A percentile compares a stretch with the other conserved stretches of the same genome.
phyloP scores from a whole-genome alignment of 1,140 invertebrate genomes.

The Zaprionus gabonicus region DNA sequence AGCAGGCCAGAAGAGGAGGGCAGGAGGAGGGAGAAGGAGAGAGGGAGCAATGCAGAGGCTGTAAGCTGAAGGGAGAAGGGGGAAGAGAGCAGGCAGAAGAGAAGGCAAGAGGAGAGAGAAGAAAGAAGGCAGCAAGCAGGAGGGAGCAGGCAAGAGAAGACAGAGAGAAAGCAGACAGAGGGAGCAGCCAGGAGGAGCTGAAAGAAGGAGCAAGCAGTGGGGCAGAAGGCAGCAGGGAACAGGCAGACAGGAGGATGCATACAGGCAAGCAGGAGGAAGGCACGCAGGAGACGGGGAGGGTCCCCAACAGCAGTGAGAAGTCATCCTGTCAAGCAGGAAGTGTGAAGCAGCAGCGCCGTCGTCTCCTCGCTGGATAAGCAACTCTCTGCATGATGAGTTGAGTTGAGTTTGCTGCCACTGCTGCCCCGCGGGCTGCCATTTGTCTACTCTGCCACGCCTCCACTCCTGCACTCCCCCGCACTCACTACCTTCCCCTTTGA shows the following conservation, averaged over 20 bases:
- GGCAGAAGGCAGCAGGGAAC: neutral
- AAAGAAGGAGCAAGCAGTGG: too few relatives aligned
- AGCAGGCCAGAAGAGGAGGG: neutral
- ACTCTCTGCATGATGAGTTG: conserved; percentile 41
- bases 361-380: conserved; percentile 47
- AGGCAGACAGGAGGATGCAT: neutral
- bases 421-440: conserved; percentile 69
- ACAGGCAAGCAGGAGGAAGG: neutral
- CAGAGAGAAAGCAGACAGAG: too few relatives aligned
- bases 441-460: conserved; percentile 41
- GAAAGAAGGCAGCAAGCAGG: neutral
- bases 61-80: neutral
- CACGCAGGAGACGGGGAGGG: too few relatives aligned
- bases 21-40: neutral
- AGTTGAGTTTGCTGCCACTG: conserved; percentile 1
- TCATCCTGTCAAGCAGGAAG: conserved; percentile 77
- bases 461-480: neutral
- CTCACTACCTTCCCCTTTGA: neutral
- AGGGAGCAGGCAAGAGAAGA: too few relatives aligned
- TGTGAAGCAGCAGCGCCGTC: conserved; percentile 62
- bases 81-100: neutral
- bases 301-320: conserved; percentile 19
- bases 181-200: too few relatives aligned
- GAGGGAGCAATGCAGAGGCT: neutral
- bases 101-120: too few relatives aligned